These are phyloP conservation scores for Trididemnum miniatum DNA, from an alignment of 23 tunicate genomes.

Conservation along the genomic window DNA sequence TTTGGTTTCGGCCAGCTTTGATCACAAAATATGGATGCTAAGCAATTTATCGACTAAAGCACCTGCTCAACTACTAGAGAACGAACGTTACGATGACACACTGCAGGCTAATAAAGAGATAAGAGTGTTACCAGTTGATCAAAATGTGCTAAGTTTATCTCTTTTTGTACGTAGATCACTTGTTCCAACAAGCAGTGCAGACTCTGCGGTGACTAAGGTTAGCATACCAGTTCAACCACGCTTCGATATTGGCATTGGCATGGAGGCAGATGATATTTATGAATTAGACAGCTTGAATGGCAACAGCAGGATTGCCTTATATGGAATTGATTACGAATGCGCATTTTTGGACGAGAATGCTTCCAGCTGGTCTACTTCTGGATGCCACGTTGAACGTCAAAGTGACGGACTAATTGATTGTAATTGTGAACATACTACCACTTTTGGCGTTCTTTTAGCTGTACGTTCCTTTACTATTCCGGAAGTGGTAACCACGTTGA, in stretches of 20 bases:
- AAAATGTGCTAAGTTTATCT: conserved; percentile 1
- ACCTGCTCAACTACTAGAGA: not conserved
- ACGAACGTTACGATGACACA: not conserved
- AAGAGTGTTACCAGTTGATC: not conserved
- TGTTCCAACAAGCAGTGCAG: not conserved
- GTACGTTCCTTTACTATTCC: conserved; percentile 45
- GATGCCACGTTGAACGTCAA: conserved; percentile 15
- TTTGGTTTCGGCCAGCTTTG: not conserved
- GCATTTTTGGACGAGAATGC: conserved; percentile 1
- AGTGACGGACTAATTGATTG: conserved; percentile 18
- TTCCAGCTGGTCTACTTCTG: conserved; percentile 35
- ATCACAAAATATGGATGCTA: not conserved
- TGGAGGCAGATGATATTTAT: not conserved
- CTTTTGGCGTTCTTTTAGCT: conserved; percentile 66
- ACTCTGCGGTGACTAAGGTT: not conserved
- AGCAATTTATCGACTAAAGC: not conserved
- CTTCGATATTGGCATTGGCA: not conserved
- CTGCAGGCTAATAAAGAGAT: not conserved
- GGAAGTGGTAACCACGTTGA: conserved; percentile 11
- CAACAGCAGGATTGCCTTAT: not conserved
- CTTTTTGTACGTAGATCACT: not conserved
- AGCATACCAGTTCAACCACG: conserved; percentile 17
- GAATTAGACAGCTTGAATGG: not conserved
- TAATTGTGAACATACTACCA: conserved; percentile 69
- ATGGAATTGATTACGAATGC: conserved; percentile 24